Evolutionary conservation across 2,113 vertebrate genomes (phyloP), one percentile per base, ranked within the genome.

Genomic region (Salvelinus alpinus): DNA sequence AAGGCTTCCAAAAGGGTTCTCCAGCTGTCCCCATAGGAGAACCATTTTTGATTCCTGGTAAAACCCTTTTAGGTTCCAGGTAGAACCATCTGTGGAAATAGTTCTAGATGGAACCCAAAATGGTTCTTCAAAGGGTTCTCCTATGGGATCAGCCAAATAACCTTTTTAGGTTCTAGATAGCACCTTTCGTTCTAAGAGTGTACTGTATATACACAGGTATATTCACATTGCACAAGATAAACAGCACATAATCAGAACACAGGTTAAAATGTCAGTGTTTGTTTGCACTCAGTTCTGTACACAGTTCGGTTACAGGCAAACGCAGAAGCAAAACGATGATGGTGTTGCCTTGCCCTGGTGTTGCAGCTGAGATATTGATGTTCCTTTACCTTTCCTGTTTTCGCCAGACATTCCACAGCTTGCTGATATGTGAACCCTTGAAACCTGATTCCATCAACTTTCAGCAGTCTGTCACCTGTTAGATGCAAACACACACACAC

Each of bases 381-480:
- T 22, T 22, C 18, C 20, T 48, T 44, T 85, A 96, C 96, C 95
- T 96, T 91, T 18, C 88, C 91, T 16, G 94, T 94, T 74, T 91
- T 95, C 77, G 92, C 93, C 64, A 97, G 91, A 70, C 86, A 90
- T 64, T 94, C 94, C 85, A 97, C 94, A 14, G 95, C 96, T 82
- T 96, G 95, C 80, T 92, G 94, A 79, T 96, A 94, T 3, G 93
- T 95, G 81, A 95, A 91, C 31, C 92, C 91, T 1, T 91, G 91
- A 59, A 97, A 91, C 79, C 87, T 92, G 57, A 85, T 78, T 12
- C 94, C 93, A 22, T 97, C 92, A 57, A 97, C 95, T 78, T 96
- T 93, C 83, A 96, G 72, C 38, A 96, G 82, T 31, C 91, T 82
- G 83, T 97, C 95, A 76, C 95, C 96, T 97, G 82, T 3, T 54